Evolutionary conservation across 2,797 vertebrate species (phyloP), one percentile per base, ranked within the genome.

Genomic region (Cyclura pinguis): DNA sequence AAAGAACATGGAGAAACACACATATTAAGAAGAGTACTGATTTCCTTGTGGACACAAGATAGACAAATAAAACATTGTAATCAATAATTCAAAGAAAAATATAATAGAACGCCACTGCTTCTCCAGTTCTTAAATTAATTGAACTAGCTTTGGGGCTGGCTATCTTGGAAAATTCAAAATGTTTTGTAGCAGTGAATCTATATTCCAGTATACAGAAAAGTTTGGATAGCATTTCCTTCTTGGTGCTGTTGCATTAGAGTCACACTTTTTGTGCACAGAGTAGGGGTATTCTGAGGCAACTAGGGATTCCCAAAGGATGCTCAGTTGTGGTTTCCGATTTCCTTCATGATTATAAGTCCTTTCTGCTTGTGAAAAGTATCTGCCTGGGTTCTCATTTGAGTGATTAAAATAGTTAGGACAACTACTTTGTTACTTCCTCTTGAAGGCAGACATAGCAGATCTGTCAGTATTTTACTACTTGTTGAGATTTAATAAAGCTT

Each of bases 271-370:
- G 27, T 10, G 5, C 29, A 86, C 2, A 80, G 18, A 83, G 27
- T 35, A 50, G 69, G 59, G 47, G 67, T 42, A 83, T 90, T 87
- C 52, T 77, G 80, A 27, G 62, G 47, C 47, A 89, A 67, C 42
- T 52, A 78, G 20, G 16, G 20, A 67, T 67, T 57, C 47, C 84
- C 85, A 64, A 64, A 55, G 47, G 80, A 90, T 67, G 73, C 35
- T 78, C 50, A 76, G 73, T 27, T 55, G 16, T n/a, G 16, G 12
- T 84, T 91, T 91, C 50, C 64, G 20, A 55, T 91, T 78, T 77
- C 80, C 59, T 67, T 77, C 57, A 67, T 84, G 73, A 69, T 18
- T 42, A 35, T n/a, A 42, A 13, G 20, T 83, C 22, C 29, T 86
- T 55, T 14, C 80, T 72, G 13, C 38, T 90, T 86, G 64, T 88